Percentiles rank a stretch among this genome's conserved stretches.
phyloP scores from a whole-genome alignment of 23 tunicate genomes.

The Ascidia mentula region DNA sequence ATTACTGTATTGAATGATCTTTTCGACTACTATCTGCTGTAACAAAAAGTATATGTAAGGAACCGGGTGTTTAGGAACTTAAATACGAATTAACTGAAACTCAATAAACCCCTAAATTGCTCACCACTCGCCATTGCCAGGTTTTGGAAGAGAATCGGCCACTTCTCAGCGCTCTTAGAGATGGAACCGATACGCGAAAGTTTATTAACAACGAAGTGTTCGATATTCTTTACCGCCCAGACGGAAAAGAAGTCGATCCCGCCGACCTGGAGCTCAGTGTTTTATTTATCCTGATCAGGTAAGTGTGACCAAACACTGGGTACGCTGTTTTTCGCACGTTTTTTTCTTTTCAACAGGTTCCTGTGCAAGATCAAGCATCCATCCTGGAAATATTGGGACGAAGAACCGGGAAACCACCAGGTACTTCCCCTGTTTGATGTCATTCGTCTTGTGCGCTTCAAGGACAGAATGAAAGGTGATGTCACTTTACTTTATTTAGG shows the following conservation, averaged over 20 bases:
- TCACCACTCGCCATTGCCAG: too few species aligned
- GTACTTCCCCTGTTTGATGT: conserved; percentile 69
- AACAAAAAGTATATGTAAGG: too few species aligned
- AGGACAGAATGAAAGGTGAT: conserved; percentile 63
- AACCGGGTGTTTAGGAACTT: too few species aligned
- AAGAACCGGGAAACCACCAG: conserved; percentile 73
- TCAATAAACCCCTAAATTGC: too few species aligned
- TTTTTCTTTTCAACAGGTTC: conserved; percentile 20
- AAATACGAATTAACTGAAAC: too few species aligned
- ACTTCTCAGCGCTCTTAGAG: conserved; percentile 14
- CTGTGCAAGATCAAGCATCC: conserved; percentile 64
- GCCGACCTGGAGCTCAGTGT: conserved; percentile 53
- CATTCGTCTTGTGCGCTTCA: conserved; percentile 52
- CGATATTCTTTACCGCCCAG: conserved; percentile 48
- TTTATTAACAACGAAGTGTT: conserved; percentile 63
- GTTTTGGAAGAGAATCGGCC: conserved; percentile 33
- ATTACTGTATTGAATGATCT: too few species aligned
- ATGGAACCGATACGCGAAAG: not conserved
- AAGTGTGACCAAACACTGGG: not conserved
- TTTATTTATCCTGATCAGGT: conserved; percentile 56
- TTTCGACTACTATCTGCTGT: too few species aligned
- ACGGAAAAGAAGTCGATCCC: conserved; percentile 18
- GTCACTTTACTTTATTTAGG: too few species aligned
- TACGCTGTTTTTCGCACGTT: not conserved
- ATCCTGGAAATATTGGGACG: conserved; percentile 88